These are phyloP conservation scores for Rhagologus leucostigma DNA, from an alignment of 2,113 vertebrate genomes.

Conservation along the genomic window DNA sequence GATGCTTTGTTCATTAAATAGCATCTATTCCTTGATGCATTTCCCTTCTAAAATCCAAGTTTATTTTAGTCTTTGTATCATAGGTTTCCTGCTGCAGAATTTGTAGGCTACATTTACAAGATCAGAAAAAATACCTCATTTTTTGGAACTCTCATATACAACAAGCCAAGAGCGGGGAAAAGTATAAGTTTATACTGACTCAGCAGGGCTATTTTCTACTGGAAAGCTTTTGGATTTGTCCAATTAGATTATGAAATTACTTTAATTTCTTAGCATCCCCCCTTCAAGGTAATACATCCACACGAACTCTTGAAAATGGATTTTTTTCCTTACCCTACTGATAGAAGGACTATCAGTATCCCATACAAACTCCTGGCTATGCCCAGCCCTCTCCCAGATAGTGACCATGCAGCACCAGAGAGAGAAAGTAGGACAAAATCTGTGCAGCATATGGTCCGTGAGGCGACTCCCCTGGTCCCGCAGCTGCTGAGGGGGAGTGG, in stretches of 20 bases:
- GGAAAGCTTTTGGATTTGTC: neutral
- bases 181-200: neutral
- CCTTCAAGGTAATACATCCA: neutral
- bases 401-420: neutral
- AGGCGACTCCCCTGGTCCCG: rapidly evolving
- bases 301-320: neutral
- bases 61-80: neutral
- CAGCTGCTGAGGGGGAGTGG: neutral
- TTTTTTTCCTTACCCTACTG: neutral
- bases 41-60: neutral
- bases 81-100: neutral
- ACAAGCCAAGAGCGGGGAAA: neutral
- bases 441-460: neutral
- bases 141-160: neutral
- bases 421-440: neutral
- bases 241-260: neutral
- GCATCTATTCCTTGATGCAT: neutral
- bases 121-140: neutral
- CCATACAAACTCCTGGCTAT: neutral
- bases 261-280: neutral
- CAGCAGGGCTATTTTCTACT: neutral
- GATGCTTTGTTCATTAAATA: neutral
- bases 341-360: neutral
- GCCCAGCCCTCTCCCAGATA: neutral
- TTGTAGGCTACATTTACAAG: neutral